Conservation (phyloP, 2,797 vertebrate species). For the Liasis olivaceus region DNA sequence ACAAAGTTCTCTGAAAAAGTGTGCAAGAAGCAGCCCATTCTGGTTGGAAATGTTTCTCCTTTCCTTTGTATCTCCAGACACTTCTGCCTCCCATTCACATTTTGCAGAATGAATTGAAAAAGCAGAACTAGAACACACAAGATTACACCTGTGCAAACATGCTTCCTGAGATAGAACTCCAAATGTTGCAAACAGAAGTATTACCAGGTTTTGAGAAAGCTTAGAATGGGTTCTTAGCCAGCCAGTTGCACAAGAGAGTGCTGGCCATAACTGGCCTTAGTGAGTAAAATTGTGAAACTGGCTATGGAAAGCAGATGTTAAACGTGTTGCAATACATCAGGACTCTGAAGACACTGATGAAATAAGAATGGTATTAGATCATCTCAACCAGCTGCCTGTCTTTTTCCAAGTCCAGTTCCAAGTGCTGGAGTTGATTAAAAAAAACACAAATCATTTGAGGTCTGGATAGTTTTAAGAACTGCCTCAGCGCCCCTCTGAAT, state of each 20-base stretch:
- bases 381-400: neutral
- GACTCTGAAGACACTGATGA: too few relatives aligned
- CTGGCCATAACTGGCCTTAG: rapidly evolving
- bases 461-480: neutral
- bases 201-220: neutral
- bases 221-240: neutral
- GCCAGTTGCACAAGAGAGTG: rapidly evolving
- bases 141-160: neutral
- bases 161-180: neutral
- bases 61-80: neutral
- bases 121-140: neutral
- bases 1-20: neutral
- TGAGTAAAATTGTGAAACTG: conserved; percentile 33
- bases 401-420: neutral
- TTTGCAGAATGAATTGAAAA: neutral
- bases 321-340: neutral
- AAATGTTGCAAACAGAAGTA: neutral
- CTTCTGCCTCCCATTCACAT: neutral
- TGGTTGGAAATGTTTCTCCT: too few relatives aligned
- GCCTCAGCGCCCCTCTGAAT: neutral
- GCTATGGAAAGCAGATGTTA: neutral
- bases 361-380: neutral
- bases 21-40: neutral
- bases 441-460: neutral
- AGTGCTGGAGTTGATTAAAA: neutral